These are phyloP conservation scores for Cervus canadensis DNA, from an alignment of 2,113 vertebrate species.

Conservation along the genomic window DNA sequence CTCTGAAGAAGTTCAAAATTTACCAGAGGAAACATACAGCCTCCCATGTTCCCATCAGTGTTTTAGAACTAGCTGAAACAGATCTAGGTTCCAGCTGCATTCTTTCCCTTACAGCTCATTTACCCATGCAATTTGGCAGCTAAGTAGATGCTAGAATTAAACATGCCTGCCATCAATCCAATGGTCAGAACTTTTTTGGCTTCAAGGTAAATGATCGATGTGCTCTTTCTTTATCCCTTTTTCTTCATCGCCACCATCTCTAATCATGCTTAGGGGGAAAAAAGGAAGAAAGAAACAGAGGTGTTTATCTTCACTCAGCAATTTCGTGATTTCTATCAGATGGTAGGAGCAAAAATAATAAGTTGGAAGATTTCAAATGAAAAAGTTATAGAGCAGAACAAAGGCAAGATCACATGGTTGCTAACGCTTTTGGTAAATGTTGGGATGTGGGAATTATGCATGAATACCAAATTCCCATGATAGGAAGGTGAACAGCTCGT, in stretches of 20 bases:
- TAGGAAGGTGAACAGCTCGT: slow-evolving; percentile 74
- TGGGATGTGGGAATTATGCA: slow-evolving; percentile 62
- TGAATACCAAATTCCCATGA: slow-evolving; percentile 73
- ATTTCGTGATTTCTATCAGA: slow-evolving; percentile 76
- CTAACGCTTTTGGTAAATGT: slow-evolving; percentile 76
- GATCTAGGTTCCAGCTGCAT: slow-evolving; percentile 64
- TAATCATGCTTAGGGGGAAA: background rate
- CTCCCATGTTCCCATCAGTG: slow-evolving; percentile 70
- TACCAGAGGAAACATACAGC: slow-evolving; percentile 76
- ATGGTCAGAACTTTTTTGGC: slow-evolving; percentile 77
- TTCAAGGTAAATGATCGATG: slow-evolving; percentile 78
- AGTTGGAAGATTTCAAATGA: slow-evolving; percentile 75
- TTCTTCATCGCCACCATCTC: background rate
- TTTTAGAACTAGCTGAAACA: slow-evolving; percentile 79
- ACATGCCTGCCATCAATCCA: slow-evolving; percentile 77
- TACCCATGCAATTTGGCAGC: slow-evolving; percentile 82
- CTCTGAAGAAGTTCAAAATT: slow-evolving; percentile 76
- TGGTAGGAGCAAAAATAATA: slow-evolving; percentile 70
- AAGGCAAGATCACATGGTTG: slow-evolving; percentile 67
- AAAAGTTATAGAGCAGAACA: slow-evolving; percentile 66
- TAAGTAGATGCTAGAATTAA: slow-evolving; percentile 82
- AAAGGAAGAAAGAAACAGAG: slow-evolving; percentile 35
- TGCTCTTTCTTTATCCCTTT: slow-evolving; percentile 34
- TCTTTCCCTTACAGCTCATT: slow-evolving; percentile 81
- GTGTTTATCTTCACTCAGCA: slow-evolving; percentile 81